Conservation (phyloP, 2,797 vertebrate species). For the Australoheros facetus region DNA sequence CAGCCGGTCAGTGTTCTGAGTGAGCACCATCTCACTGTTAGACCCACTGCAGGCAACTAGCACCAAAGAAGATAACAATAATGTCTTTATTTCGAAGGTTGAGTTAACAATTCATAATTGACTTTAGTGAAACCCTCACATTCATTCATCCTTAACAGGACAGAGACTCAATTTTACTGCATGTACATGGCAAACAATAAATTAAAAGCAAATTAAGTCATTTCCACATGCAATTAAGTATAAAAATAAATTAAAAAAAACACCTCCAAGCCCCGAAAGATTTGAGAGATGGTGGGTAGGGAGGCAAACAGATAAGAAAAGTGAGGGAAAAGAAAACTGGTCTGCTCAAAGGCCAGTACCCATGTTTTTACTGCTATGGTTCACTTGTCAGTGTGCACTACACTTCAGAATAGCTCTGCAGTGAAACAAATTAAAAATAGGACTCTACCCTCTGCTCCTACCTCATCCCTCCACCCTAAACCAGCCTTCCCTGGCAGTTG, state of each 20-base stretch:
- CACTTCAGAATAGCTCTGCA: too few species aligned
- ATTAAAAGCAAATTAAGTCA: too few species aligned
- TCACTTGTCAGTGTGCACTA: too few species aligned
- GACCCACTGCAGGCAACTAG: background rate
- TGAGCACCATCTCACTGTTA: background rate
- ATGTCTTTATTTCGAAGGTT: background rate
- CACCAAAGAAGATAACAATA: background rate
- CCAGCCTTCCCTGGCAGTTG: background rate
- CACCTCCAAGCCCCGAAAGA: background rate
- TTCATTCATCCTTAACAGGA: background rate
- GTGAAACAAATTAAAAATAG: too few species aligned
- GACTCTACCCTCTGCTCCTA: background rate
- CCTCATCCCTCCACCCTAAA: rapidly evolving
- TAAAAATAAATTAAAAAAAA: too few species aligned
- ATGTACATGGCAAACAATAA: too few species aligned
- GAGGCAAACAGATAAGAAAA: background rate
- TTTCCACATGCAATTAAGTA: too few species aligned
- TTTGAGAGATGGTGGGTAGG: background rate
- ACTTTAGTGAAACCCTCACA: background rate
- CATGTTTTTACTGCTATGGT: background rate
- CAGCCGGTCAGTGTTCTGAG: background rate
- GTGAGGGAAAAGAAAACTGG: background rate
- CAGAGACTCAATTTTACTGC: too few species aligned
- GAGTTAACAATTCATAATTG: background rate
- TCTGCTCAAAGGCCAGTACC: background rate